Conservation (phyloP, 2,113 vertebrate genomes). For the Brachypodius melanocephalos region DNA sequence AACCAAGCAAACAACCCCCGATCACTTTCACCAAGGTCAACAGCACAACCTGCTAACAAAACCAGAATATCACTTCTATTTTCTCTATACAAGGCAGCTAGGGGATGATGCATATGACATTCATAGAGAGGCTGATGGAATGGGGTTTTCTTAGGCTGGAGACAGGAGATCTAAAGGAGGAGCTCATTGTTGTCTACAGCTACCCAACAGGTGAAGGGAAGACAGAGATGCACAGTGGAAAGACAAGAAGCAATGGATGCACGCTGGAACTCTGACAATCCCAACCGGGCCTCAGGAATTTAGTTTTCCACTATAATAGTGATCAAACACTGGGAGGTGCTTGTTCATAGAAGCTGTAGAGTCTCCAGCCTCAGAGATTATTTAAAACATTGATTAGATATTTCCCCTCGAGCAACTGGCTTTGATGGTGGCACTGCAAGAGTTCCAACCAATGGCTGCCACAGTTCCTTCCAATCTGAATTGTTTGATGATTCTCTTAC, state of each 20-base stretch:
- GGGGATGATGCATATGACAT: background rate
- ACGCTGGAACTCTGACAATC: background rate
- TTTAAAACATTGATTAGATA: background rate
- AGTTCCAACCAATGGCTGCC: background rate
- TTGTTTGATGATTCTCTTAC: background rate
- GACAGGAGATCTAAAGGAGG: background rate
- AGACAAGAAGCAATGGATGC: background rate
- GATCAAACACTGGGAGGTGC: background rate
- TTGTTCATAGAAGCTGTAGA: background rate
- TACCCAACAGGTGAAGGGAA: background rate
- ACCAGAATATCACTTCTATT: background rate
- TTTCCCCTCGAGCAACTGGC: background rate
- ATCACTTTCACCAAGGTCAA: background rate
- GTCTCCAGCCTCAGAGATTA: background rate
- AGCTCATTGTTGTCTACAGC: background rate
- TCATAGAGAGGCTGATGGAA: background rate
- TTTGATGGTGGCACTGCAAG: background rate
- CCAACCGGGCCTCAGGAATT: background rate
- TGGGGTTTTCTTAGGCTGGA: background rate
- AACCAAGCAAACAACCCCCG: background rate
- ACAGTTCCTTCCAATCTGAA: background rate
- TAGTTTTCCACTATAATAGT: background rate
- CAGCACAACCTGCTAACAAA: background rate
- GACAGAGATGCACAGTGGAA: background rate
- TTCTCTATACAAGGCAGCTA: background rate